Evolutionary conservation across 2,888 invertebrate genomes (phyloP).

Genomic region (Leptarthrus brevirostris): DNA sequence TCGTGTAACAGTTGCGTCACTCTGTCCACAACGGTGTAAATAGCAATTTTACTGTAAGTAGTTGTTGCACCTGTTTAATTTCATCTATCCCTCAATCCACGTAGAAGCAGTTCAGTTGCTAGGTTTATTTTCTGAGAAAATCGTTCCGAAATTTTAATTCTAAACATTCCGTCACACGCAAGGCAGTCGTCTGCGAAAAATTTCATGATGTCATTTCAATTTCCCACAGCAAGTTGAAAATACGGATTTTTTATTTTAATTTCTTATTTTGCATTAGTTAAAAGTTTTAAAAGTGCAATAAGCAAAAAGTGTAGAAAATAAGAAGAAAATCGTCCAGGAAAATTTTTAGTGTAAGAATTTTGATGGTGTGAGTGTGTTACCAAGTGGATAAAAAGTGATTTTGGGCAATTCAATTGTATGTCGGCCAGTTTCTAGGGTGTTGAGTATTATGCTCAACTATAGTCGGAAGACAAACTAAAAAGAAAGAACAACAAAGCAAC

Average conservation of each 20-base stretch:
- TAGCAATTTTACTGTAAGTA: too few relatives aligned
- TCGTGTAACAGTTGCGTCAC: too few relatives aligned
- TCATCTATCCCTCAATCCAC: too few relatives aligned
- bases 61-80: too few relatives aligned
- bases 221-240: slow-evolving; percentile 34
- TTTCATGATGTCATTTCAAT: slow-evolving; percentile 52
- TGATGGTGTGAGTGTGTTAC: slow-evolving; percentile 45
- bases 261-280: slow-evolving; percentile 48
- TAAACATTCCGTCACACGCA: slow-evolving; percentile 54
- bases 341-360: slow-evolving; percentile 30
- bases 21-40: too few relatives aligned
- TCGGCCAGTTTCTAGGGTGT: slow-evolving; percentile 28
- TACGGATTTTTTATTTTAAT: slow-evolving; percentile 45
- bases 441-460: slow-evolving; percentile 15
- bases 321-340: slow-evolving; percentile 33
- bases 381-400: slow-evolving; percentile 35
- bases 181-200: slow-evolving; percentile 42
- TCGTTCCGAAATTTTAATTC: slow-evolving; percentile 41
- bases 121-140: not conserved
- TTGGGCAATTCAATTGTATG: not conserved
- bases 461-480: not conserved
- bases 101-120: too few relatives aligned
- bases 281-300: slow-evolving; percentile 12
- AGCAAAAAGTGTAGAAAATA: not conserved
- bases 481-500: not conserved